phyloP scores from a whole-genome alignment of 2,888 invertebrate genomes.

The Anorthoa munda region DNA sequence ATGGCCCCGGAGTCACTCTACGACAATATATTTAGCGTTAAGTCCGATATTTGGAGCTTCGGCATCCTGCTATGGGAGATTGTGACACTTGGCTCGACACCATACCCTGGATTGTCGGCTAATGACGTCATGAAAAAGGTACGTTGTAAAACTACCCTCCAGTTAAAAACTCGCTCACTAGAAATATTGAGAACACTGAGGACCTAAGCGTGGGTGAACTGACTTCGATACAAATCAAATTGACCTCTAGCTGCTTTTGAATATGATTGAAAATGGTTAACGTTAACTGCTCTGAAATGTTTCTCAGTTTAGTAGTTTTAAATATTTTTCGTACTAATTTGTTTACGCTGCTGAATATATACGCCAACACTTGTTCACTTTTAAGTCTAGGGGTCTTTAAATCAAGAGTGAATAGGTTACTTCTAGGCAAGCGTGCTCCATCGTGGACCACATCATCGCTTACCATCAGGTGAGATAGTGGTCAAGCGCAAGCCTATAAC shows the following conservation, averaged over 20 bases:
- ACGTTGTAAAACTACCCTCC: conserved; percentile 16
- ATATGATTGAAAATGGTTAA: not conserved
- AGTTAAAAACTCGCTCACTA: not conserved
- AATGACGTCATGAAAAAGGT: conserved; percentile 97
- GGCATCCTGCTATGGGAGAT: conserved; percentile 99
- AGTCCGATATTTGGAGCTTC: conserved; percentile 99
- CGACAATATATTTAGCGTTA: conserved; percentile 98
- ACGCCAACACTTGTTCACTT: not conserved
- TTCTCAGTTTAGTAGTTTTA: not conserved
- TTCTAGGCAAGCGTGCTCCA: no score
- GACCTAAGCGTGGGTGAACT: not conserved
- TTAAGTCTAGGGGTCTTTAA: no score
- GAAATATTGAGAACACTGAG: not conserved
- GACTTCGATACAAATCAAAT: not conserved
- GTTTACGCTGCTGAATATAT: not conserved
- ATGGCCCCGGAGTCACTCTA: conserved; percentile 99
- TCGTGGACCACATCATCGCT: no score
- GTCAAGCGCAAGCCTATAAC: no score
- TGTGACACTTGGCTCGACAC: conserved; percentile 98
- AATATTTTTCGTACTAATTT: not conserved
- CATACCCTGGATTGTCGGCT: conserved; percentile 98
- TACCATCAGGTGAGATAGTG: no score
- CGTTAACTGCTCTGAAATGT: not conserved
- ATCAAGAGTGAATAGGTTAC: no score
- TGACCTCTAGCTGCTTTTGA: not conserved